Percentiles rank a stretch among this genome's conserved stretches.
phyloP scores from a whole-genome alignment of 92 coral and sea anemone species.

The Ricordea florida region DNA sequence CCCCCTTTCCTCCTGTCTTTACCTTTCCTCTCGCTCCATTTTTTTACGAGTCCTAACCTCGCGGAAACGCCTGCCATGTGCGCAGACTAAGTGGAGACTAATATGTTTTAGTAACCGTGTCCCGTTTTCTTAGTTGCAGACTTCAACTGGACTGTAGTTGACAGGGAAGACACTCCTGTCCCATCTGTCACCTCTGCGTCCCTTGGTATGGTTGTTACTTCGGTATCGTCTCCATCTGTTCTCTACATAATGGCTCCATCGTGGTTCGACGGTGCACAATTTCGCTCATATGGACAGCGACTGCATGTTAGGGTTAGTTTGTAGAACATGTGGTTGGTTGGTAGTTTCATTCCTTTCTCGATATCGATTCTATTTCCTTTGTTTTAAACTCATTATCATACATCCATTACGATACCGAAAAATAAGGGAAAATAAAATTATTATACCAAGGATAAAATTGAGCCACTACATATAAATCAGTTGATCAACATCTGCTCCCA shows the following conservation, averaged over 20 bases:
- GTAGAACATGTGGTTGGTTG: not conserved
- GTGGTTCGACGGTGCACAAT: constrained; percentile 66
- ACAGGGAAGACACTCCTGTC: constrained; percentile 38
- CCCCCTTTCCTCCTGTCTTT: too few species aligned
- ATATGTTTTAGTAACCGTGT: too few species aligned
- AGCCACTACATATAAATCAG: too few species aligned
- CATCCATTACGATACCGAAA: too few species aligned
- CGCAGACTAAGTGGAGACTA: not conserved
- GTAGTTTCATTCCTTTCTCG: not conserved
- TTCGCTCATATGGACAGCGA: constrained; percentile 75
- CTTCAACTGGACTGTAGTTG: constrained; percentile 65
- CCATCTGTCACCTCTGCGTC: constrained; percentile 13
- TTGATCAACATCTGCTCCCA: too few species aligned
- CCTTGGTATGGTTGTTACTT: constrained; percentile 50
- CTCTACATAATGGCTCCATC: constrained; percentile 69
- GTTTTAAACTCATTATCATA: too few species aligned
- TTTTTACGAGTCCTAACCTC: too few species aligned
- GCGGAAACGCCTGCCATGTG: not conserved
- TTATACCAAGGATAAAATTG: too few species aligned
- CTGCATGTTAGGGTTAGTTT: constrained; percentile 58
- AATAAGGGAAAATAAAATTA: too few species aligned
- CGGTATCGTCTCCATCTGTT: constrained; percentile 30
- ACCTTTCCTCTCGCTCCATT: too few species aligned
- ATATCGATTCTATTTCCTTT: too few species aligned
- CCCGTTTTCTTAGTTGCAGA: not conserved